These are phyloP conservation scores for Akabosia matsudoensis DNA, from an alignment of 1,140 invertebrate species.

Conservation along the genomic window DNA sequence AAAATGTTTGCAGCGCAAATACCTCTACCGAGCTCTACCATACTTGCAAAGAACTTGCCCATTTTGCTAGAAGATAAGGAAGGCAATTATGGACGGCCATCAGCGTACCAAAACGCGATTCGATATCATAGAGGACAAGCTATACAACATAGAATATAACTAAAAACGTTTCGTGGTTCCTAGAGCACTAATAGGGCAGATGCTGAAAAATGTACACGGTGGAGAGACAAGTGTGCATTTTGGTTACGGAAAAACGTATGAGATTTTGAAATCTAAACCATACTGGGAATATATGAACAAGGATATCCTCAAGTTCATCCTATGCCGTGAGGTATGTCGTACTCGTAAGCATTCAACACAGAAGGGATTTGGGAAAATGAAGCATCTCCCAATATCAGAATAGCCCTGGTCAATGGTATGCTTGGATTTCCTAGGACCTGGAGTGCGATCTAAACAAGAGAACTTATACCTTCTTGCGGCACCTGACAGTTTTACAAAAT, in stretches of 20 bases:
- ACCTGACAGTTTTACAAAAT: too few species aligned
- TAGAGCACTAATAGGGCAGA: background rate
- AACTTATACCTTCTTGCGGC: too few species aligned
- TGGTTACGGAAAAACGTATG: background rate
- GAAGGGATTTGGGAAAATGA: background rate
- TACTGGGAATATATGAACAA: background rate
- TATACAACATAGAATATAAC: background rate
- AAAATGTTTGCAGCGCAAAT: too few species aligned
- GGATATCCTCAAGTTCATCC: background rate
- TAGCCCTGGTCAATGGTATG: background rate
- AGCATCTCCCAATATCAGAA: background rate
- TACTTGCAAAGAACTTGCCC: too few species aligned
- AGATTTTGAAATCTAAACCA: background rate
- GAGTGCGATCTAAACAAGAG: too few species aligned
- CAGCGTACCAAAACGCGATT: background rate
- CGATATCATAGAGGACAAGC: background rate
- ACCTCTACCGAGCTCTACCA: too few species aligned
- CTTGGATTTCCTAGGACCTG: background rate
- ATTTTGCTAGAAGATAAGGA: background rate
- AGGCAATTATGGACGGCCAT: background rate
- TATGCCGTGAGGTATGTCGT: background rate
- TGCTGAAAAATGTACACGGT: background rate
- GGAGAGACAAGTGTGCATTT: background rate
- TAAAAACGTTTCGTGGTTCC: background rate
- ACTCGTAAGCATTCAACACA: background rate